Evolutionary conservation across 2,888 invertebrate species (phyloP), one percentile per base, ranked within the genome.

Genomic region (Hypsopygia costalis): DNA sequence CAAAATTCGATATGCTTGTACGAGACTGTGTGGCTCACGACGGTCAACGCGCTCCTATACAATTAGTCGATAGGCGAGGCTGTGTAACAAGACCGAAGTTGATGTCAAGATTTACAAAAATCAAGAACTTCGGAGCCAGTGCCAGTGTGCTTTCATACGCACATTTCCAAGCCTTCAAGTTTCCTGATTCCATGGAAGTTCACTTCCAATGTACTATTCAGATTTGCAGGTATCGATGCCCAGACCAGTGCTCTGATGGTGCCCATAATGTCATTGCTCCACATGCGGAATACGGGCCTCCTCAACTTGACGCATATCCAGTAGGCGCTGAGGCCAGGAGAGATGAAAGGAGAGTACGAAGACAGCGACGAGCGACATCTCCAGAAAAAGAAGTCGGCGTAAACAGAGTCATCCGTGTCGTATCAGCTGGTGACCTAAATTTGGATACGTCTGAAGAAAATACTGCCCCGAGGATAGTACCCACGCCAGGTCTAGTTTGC

Each of bases 201-300:
- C 97, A 97, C 74, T 97, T 97, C 90, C 97, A 97, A 74, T 97
- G 97, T 73, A 97, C 97, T 21, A 97, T 97, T 49, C 97, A 97
- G 76, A 97, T 97, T 62, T 97, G 97, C 74, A 91, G 97, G 55
- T 96, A 96, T 65, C 95, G 96, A 61, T 97, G 97, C 64, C 97
- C 97, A 0, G 97, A 97, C 53, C 97, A 97, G 67, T 97, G 97
- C 68, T 94, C 95, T 1, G 94, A 94, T 49, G 86, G 88, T 21
- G 79, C 78, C 46, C 90, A 77, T 12, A 82, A 81, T 46, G 78
- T 77, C n/a, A 82, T 85, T 47, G 82, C 79, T 22, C 68, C 88
- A 88, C 72, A 94, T 45, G 91, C 91, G 6, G 93, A 93, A 52
- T 95, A 95, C 55, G 95, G 94, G 9, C 93, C 93, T 2, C 92